A percentile compares a stretch with the other conserved stretches of the same genome.
phyloP scores from a whole-genome alignment of 2,113 vertebrate genomes.

The Seriola rivoliana region DNA sequence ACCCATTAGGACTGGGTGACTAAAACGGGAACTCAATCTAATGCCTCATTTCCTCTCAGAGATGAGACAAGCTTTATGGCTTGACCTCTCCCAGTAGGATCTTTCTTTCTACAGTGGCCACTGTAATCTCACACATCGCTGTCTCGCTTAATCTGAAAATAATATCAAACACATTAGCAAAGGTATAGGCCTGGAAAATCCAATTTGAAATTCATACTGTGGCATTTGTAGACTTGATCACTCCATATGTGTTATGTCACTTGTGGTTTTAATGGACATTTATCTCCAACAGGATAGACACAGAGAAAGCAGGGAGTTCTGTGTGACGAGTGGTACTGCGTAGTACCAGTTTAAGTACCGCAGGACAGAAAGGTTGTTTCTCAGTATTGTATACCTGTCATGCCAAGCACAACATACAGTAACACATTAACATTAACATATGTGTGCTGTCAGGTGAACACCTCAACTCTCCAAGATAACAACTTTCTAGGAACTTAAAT shows the following conservation, averaged over 20 bases:
- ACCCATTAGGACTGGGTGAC: conserved; percentile 79
- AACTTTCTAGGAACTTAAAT: not conserved
- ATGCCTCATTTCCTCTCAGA: conserved; percentile 81
- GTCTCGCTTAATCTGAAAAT: conserved; percentile 77
- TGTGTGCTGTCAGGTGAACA: not conserved
- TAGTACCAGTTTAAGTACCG: not conserved
- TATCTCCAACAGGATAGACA: conserved; percentile 30
- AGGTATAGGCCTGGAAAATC: conserved; percentile 77
- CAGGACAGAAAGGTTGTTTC: not conserved
- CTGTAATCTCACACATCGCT: conserved; percentile 80
- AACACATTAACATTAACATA: not conserved
- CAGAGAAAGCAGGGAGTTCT: conserved; percentile 2
- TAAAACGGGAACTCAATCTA: conserved; percentile 81
- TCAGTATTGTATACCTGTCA: not conserved
- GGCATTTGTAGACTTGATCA: conserved; percentile 45
- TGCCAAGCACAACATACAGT: not conserved
- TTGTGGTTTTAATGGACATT: conserved; percentile 45
- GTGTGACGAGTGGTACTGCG: not conserved
- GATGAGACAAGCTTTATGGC: conserved; percentile 74
- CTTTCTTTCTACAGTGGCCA: conserved; percentile 42
- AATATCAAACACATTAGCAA: conserved; percentile 79
- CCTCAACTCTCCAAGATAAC: not conserved
- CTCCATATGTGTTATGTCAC: conserved; percentile 65
- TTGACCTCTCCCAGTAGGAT: conserved; percentile 73
- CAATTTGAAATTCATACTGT: conserved; percentile 74